Base-by-base conservation (phyloP, 2,888 invertebrate genomes). In the Epistrophella euchroma region DNA sequence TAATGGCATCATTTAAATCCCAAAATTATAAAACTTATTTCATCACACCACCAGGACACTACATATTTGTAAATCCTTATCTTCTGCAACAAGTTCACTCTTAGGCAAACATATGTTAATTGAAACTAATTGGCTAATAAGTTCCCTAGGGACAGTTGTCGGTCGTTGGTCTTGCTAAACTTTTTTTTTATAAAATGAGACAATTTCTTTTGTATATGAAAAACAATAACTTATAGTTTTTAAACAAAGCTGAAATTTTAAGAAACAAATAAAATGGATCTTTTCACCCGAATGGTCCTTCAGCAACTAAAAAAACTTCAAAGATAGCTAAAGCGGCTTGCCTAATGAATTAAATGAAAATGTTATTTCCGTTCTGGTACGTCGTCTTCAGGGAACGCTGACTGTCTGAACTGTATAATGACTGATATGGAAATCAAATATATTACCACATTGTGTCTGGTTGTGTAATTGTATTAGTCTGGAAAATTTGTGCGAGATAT, bases 211-310 rank as follows among this genome's bases (percentile, higher is more conserved):
- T 47, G 1, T 56, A 28, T 10, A 28, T 32, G 1, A 25, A 25
- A 15, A 28, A 28, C 0, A n/a, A n/a, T n/a, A n/a, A n/a, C n/a
- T n/a, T n/a, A n/a, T n/a, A n/a, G n/a, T n/a, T n/a, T n/a, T n/a
- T n/a, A n/a, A n/a, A n/a, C n/a, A n/a, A n/a, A n/a, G n/a, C n/a
- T n/a, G n/a, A n/a, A n/a, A n/a, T 19, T 13, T 13, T 11, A 17
- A 4, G 4, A 10, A 35, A 35, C 0, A 17, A 58, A 35, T 2
- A 19, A 35, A 58, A 2, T 10, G 76, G 68, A 68, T 80, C 80
- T 80, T 56, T 60, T 68, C 85, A 52, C 77, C 35, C 73, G 82
- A 78, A 74, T 82, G 82, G 82, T 86, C 81, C 77, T 81, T 71
- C 45, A 70, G 62, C 81, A 74, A 86, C 86, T 86, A 82, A 81